Percentiles rank a stretch among this genome's conserved stretches.
Evolutionary conservation across 2,113 vertebrate genomes (phyloP).

Genomic region (Ivindomyrus marchei): DNA sequence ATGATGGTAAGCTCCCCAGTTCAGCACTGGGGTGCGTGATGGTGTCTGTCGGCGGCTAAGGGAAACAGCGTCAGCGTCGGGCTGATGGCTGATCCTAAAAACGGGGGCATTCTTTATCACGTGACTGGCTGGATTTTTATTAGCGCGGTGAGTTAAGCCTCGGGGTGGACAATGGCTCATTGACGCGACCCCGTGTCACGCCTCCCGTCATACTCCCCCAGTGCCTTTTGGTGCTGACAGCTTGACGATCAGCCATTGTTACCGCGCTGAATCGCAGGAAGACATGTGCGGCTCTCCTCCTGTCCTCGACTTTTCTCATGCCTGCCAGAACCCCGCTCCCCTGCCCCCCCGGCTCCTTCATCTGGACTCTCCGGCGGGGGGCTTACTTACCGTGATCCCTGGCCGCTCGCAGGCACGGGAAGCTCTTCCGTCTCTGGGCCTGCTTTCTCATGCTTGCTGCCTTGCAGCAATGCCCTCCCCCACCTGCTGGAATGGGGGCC

Average conservation of each 20-base stretch:
- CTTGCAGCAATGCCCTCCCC: constrained; percentile 19
- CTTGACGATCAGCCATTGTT: constrained; percentile 64
- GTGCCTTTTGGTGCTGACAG: constrained; percentile 57
- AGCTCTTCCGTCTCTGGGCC: neutral
- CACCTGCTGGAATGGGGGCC: neutral
- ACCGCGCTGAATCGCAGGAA: constrained; percentile 62
- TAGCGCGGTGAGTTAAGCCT: constrained; percentile 36
- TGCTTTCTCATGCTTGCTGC: neutral
- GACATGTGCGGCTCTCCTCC: constrained; percentile 45
- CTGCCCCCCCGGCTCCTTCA: neutral
- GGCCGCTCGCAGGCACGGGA: neutral
- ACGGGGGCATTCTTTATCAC: constrained; percentile 36
- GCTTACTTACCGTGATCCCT: neutral
- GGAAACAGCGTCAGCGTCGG: constrained; percentile 27
- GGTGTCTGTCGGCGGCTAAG: constrained; percentile 12
- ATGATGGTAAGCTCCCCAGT: constrained; percentile 20
- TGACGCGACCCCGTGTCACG: constrained; percentile 44
- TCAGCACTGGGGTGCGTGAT: constrained; percentile 26
- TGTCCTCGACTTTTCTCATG: constrained; percentile 16
- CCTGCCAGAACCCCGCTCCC: neutral
- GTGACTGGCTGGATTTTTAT: constrained; percentile 41
- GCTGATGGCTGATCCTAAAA: constrained; percentile 7
- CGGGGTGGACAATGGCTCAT: constrained; percentile 56
- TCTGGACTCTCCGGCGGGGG: neutral
- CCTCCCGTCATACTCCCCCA: constrained; percentile 52